Evolutionary conservation across 1,140 invertebrate species (phyloP).

Genomic region (Anastatus disparis): DNA sequence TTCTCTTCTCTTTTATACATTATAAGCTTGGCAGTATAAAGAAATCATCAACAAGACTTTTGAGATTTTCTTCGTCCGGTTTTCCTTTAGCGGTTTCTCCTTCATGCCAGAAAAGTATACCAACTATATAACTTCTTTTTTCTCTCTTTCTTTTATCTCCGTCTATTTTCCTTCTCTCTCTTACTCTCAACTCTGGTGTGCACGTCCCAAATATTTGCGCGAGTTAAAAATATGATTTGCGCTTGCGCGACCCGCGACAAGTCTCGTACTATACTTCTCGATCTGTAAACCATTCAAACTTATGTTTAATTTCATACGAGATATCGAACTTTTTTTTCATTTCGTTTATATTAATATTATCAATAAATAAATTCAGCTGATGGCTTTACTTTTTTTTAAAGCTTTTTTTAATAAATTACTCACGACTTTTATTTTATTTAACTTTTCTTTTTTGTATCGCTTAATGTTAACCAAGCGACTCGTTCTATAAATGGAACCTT

Average conservation of each 20-base stretch:
- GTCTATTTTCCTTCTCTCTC: no score
- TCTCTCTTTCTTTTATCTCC: no score
- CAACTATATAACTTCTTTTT: no score
- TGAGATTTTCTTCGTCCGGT: slow-evolving; percentile 19
- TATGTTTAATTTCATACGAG: not conserved
- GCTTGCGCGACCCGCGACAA: slow-evolving; percentile 7
- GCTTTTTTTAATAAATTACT: no score
- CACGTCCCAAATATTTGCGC: slow-evolving; percentile 41
- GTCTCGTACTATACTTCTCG: no score
- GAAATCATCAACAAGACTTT: slow-evolving; percentile 28
- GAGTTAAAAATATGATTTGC: slow-evolving; percentile 43
- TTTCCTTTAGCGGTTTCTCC: slow-evolving; percentile 16
- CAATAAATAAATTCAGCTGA: not conserved
- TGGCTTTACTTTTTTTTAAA: no score
- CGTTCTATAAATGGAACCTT: slow-evolving; percentile 9
- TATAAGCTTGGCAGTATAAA: slow-evolving; percentile 27
- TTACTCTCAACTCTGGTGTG: no score
- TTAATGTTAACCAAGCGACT: not conserved
- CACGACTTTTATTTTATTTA: not conserved
- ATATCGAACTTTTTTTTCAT: not conserved
- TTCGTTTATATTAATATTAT: not conserved
- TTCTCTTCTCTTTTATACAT: no score
- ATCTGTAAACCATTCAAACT: slow-evolving; percentile 15
- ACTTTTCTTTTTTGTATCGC: no score
- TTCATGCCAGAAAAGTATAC: slow-evolving; percentile 35